Percentiles rank a stretch among this genome's conserved stretches.
Evolutionary conservation across 2,113 vertebrate genomes (phyloP).

Genomic region (Nannobrachium achirus): DNA sequence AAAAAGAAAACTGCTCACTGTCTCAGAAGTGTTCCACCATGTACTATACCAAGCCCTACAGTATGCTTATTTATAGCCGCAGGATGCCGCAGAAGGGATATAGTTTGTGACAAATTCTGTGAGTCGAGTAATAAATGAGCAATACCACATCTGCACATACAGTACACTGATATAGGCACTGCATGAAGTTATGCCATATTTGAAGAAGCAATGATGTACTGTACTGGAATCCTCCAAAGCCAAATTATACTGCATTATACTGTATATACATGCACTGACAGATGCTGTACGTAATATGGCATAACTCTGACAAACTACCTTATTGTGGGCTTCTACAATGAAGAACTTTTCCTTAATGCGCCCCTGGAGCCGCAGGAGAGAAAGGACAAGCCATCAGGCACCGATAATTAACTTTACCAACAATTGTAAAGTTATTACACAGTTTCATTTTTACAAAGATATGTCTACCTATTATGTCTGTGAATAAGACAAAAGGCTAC

Average conservation of each 20-base stretch:
- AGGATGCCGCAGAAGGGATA: not conserved
- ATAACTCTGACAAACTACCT: slow-evolving; percentile 64
- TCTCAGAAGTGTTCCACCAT: not conserved
- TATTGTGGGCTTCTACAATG: slow-evolving; percentile 79
- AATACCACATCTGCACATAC: not conserved
- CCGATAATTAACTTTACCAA: no score
- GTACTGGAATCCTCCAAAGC: no score
- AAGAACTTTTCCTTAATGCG: slow-evolving; percentile 80
- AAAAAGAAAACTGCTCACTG: not conserved
- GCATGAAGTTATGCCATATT: not conserved
- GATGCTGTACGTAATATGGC: not conserved
- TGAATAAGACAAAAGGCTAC: no score
- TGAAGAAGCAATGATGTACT: slow-evolving; percentile 32
- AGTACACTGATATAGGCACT: not conserved
- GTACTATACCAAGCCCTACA: not conserved
- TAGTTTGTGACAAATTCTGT: no score
- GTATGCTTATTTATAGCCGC: not conserved
- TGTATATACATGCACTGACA: not conserved
- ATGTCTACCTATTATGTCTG: no score
- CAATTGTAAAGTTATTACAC: no score
- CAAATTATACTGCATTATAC: not conserved
- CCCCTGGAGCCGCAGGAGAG: slow-evolving; percentile 73
- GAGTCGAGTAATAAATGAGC: not conserved
- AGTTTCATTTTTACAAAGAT: no score
- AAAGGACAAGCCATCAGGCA: slow-evolving; percentile 53